Conservation (phyloP, 1,140 invertebrate genomes). For the Epicauta chinensis region DNA sequence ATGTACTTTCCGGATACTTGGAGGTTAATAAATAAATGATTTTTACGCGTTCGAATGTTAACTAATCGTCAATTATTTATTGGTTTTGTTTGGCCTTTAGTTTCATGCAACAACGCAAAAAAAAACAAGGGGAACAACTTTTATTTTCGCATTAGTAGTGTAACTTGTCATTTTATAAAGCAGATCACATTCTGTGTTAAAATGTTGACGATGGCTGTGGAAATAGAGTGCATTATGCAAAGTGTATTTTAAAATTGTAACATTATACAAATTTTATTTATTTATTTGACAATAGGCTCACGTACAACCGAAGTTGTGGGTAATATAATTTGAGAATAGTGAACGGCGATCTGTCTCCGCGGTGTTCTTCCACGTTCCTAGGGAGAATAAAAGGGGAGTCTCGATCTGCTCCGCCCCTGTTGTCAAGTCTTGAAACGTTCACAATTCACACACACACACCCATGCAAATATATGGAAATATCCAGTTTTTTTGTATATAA, state of each 20-base stretch:
- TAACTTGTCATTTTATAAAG: conserved; percentile 23
- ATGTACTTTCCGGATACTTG: conserved; percentile 15
- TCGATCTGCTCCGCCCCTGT: conserved; percentile 17
- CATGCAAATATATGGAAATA: no score
- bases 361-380: conserved; percentile 24
- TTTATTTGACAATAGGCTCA: conserved; percentile 46
- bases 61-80: conserved; percentile 1
- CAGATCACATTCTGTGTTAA: conserved; percentile 37
- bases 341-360: conserved; percentile 41
- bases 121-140: background rate
- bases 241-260: conserved; percentile 44
- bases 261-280: conserved; percentile 44
- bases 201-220: conserved; percentile 22
- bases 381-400: conserved; percentile 23
- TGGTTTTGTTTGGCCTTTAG: no score
- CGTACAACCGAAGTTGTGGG: conserved; percentile 36
- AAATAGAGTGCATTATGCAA: conserved; percentile 40
- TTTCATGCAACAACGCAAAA: no score
- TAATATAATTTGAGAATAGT: conserved; percentile 43
- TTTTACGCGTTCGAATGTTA: conserved; percentile 17
- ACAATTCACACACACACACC: no score
- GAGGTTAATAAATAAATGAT: conserved; percentile 27
- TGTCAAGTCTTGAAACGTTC: conserved; percentile 7
- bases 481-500: no score
- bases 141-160: background rate